A percentile compares a stretch with the other conserved stretches of the same genome.
phyloP scores from a whole-genome alignment of 2,113 vertebrate species.

The Phalacrocorax aristotelis region DNA sequence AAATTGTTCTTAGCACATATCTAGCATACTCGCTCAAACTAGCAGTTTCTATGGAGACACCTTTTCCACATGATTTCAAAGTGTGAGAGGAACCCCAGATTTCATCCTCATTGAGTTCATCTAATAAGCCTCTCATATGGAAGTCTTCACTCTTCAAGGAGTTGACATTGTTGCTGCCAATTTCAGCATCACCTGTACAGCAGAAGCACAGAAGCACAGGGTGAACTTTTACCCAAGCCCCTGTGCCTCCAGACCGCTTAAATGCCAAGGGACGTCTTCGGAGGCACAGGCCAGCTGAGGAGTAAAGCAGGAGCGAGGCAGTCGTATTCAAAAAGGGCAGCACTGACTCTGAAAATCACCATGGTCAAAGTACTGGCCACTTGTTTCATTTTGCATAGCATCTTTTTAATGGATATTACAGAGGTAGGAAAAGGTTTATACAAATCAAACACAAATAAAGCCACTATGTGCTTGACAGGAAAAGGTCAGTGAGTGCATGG shows the following conservation, averaged over 20 bases:
- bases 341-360: background rate
- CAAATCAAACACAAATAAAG: background rate
- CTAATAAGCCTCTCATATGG: conserved; percentile 47
- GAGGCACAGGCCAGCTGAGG: background rate
- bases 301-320: background rate
- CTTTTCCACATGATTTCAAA: conserved; percentile 61
- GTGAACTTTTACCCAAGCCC: background rate
- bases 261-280: background rate
- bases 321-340: background rate
- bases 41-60: conserved; percentile 73
- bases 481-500: background rate
- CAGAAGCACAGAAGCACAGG: conserved; percentile 23
- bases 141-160: conserved; percentile 70
- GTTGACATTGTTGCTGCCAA: conserved; percentile 60
- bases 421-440: background rate
- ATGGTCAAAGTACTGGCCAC: background rate
- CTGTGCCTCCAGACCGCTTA: background rate
- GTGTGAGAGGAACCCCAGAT: conserved; percentile 55
- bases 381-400: background rate
- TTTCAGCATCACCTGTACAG: conserved; percentile 73
- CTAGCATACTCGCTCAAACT: conserved; percentile 76
- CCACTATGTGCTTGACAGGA: background rate
- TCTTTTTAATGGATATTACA: background rate
- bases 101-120: conserved; percentile 65
- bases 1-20: conserved; percentile 76